Base-by-base conservation (phyloP, 1,140 invertebrate species). In the Rhagoletis pomonella region DNA sequence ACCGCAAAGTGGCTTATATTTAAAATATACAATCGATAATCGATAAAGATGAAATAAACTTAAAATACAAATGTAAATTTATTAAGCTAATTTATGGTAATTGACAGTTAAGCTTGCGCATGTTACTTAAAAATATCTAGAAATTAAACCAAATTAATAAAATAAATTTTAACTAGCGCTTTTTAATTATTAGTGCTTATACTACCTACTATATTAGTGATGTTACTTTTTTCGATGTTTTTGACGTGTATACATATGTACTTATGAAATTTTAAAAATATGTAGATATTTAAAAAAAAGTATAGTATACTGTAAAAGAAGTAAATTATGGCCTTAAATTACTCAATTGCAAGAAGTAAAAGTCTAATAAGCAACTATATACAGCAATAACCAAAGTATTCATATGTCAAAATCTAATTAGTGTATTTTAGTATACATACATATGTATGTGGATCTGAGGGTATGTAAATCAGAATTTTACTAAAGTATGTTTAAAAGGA, bases 331-430 rank as follows among this genome's bases (percentile, higher is more conserved):
- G 73, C 73, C 73, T 81, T 64, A 69, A 69, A 67, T 87, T 87
- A 67, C 62, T 67, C 58, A 87, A 87, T 69, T 50, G 69, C 6
- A 58, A 67, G 58, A 58, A 62, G 60, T 58, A 81, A 65, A 86
- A 65, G 81, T 69, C 73, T 64, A 65, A 12, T 86, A 77, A 88
- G 58, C 4, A 47, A 87, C 62, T 67, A 84, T 87, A 88, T 87
- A 87, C 88, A 88, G 88, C 88, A 88, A 88, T 88, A 88, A 88
- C 88, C 88, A 88, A 88, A 88, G 88, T 86, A 88, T 88, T 88
- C 86, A 67, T 87, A 65, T 77, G 87, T 86, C 81, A 77, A 85
- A 86, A 88, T 86, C 67, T 88, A 67, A 69, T 59, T 77, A 86
- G 85, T 29, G 29, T 29, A 17, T 86, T 86, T 44, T 86, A 86